Evolutionary conservation across 2,113 vertebrate species (phyloP).

Genomic region (Chloroceryle aenea): DNA sequence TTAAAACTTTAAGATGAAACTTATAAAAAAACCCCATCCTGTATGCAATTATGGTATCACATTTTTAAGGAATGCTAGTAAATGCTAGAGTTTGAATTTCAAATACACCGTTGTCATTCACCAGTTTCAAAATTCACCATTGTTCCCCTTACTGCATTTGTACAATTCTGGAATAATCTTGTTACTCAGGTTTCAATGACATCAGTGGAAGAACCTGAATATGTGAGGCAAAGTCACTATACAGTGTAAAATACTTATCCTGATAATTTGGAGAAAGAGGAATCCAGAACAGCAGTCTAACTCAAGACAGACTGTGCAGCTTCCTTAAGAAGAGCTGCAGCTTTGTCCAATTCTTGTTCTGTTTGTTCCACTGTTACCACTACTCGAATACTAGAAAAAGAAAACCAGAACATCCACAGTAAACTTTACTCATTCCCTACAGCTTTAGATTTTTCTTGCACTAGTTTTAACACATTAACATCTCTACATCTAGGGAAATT

Average conservation of each 20-base stretch:
- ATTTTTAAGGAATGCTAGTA: constrained; percentile 26
- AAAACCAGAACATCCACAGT: background rate
- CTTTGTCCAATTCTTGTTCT: constrained; percentile 86
- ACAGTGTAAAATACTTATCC: background rate
- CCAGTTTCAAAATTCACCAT: background rate
- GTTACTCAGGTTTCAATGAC: background rate
- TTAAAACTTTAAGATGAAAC: background rate
- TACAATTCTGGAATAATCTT: background rate
- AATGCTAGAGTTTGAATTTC: constrained; percentile 14
- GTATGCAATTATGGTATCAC: background rate
- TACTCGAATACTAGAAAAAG: constrained; percentile 86
- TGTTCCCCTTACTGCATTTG: background rate
- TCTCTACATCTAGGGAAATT: background rate
- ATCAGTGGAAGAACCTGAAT: background rate
- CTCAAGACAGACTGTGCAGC: constrained; percentile 80
- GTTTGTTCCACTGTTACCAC: constrained; percentile 91
- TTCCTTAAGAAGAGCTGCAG: constrained; percentile 84
- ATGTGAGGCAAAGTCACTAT: background rate
- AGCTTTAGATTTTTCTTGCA: background rate
- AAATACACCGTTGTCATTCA: background rate
- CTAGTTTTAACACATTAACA: background rate
- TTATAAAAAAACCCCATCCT: background rate
- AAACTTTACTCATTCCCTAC: background rate
- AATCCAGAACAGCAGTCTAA: constrained; percentile 38
- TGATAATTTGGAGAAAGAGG: background rate